Base-by-base conservation (phyloP, 2,888 invertebrate species). In the Erannis defoliaria region DNA sequence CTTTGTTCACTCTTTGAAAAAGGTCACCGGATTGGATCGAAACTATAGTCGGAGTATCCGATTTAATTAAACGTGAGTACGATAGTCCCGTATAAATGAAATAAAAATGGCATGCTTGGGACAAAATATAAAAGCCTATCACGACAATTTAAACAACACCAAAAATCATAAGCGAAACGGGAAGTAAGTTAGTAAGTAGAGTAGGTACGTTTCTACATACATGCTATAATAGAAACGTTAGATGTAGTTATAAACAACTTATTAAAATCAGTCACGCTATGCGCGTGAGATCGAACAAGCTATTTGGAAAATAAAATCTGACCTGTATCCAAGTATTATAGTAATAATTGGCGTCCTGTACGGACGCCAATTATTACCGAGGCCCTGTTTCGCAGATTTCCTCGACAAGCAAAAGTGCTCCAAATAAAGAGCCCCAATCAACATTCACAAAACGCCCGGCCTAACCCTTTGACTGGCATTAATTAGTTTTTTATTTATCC, bases 381-480 rank as follows among this genome's bases (percentile, higher is more conserved):
- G 56, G 55, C 51, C 49, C 54, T 57, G 59, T 62, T 66, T 54
- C 49, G 48, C 61, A 58, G 59, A 57, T 49, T 61, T 54, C 33
- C 55, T 56, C 53, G 55, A 53, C 56, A 33, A 53, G 43, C 43
- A 23, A 46, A 62, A 62, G 58, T 64, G 55, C 68, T 64, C 70
- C 67, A 75, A 82, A 80, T 78, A 78, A 77, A 78, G 81, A 75
- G 78, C 69, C 75, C 79, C 84, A 80, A 85, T 86, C 83, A 84
- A 81, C 66, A 78, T 79, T 73, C 67, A 66, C 69, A 75, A n/a
- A n/a, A 72, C 72, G 58, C 60, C 68, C 73, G 75, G 76, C 70
- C 70, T 68, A 72, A 77, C 72, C 77, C 84, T 87, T 88, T 88
- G 85, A 86, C 69, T 67, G 68, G 68, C 79, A 80, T 84, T 88